Evolutionary conservation across 2,797 vertebrate species (phyloP), one percentile per base, ranked within the genome.

Genomic region (Micrastur ruficollis): DNA sequence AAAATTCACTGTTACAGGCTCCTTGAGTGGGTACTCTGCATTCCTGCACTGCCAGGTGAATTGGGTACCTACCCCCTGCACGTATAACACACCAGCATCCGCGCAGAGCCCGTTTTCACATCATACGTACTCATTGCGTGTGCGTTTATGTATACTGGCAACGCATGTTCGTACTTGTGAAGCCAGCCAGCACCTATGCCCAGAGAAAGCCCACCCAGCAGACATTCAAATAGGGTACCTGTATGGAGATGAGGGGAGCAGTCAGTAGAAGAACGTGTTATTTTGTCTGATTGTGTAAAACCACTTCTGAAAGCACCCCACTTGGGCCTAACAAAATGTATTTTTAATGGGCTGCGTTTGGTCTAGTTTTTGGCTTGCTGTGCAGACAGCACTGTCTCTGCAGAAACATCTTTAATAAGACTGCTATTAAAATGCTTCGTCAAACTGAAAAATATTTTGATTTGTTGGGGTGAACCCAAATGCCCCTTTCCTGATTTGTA

Each of bases 191-290:
- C 81, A 53, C 70, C 68, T 75, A 5, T 84, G 93, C 70, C 86
- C 46, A 31, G 61, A 34, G 74, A 87, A 38, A 91, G 85, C 86
- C 90, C 92, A 84, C 91, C 75, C 89, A 94, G 89, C 92, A 94
- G 95, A 50, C 74, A 65, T 75, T 91, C 87, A 88, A 61, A 88
- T 26, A 25, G 82, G 84, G 72, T 38, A 46, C 71, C 79, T 53
- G 74, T 0, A 14, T 31, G 83, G 70, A 91, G 89, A 75, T 20
- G 82, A 96, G 90, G 0, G 0, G 50, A 58, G 56, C 83, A 55
- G 83, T 27, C 75, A 42, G 78, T 5, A 78, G 80, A 19, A 81
- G n/a, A 92, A 79, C 14, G 4, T 80, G 62, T 80, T 86, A 59
- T 90, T 89, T 62, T 0, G 4, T 55, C 49, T 58, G 47, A 71